Percentiles rank a stretch among this genome's conserved stretches.
These are phyloP conservation scores for Trialeurodes vaporariorum DNA, from an alignment of 1,140 invertebrate species.

Conservation along the genomic window DNA sequence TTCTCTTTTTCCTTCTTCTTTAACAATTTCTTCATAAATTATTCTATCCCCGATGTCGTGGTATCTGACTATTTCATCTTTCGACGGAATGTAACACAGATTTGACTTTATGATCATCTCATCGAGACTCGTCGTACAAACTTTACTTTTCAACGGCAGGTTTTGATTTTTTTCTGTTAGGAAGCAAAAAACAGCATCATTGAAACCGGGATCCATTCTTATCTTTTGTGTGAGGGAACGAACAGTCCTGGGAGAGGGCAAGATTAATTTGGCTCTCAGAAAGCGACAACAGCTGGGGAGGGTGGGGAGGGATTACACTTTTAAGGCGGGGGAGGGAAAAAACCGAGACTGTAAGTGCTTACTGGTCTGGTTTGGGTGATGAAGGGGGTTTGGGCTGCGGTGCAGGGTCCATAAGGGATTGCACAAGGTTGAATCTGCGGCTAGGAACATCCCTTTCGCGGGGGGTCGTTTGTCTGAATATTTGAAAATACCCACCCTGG, in stretches of 20 bases:
- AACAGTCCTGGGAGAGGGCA: background rate
- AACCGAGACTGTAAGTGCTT: no score
- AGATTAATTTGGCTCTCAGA: background rate
- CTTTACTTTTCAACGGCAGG: background rate
- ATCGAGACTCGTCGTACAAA: background rate
- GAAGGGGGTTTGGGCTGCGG: no score
- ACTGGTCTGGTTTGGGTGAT: no score
- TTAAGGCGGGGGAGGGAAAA: no score
- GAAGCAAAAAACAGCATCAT: background rate
- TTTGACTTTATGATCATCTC: background rate
- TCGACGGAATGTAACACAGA: background rate
- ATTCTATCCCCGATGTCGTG: background rate
- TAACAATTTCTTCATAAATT: no score
- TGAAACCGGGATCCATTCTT: background rate
- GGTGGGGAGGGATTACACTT: no score
- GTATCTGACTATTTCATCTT: background rate
- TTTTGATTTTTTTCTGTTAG: background rate
- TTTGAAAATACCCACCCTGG: no score
- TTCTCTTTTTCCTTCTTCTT: background rate
- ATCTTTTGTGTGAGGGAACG: background rate
- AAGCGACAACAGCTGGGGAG: no score
- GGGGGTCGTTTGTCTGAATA: no score
- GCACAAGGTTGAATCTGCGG: no score
- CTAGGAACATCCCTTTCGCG: no score
- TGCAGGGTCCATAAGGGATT: no score